These are phyloP conservation scores for Stichodactyla helianthus DNA, from an alignment of 64 coral and sea anemone genomes.

Conservation along the genomic window DNA sequence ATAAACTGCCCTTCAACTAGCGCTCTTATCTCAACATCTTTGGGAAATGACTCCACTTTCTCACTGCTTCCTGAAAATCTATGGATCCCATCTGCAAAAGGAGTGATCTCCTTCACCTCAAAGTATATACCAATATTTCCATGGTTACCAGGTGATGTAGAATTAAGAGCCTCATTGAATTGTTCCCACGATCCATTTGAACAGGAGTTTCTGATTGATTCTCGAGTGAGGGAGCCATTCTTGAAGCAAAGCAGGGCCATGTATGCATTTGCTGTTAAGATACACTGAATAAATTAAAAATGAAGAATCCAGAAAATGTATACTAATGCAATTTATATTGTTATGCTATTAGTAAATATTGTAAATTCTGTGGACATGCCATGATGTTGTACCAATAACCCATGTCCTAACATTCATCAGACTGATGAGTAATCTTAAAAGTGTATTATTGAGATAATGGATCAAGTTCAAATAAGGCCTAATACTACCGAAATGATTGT, in stretches of 20 bases:
- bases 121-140: conserved; percentile 98
- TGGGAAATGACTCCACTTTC: conserved; percentile 66
- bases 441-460: too few species aligned
- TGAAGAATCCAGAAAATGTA: too few species aligned
- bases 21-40: conserved; percentile 84
- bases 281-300: neutral
- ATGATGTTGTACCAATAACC: too few species aligned
- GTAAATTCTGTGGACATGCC: too few species aligned
- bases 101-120: conserved; percentile 87
- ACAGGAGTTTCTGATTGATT: conserved; percentile 74
- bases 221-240: conserved; percentile 88
- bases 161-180: conserved; percentile 62
- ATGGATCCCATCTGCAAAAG: conserved; percentile 84
- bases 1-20: conserved; percentile 91
- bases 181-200: conserved; percentile 67
- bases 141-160: conserved; percentile 68
- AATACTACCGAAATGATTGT: too few species aligned
- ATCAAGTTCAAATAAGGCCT: too few species aligned
- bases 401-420: too few species aligned
- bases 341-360: too few species aligned
- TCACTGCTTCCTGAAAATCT: conserved; percentile 63
- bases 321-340: too few species aligned
- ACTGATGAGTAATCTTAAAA: too few species aligned
- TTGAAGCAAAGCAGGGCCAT: conserved; percentile 97
- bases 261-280: conserved; percentile 73